Percentiles rank a stretch among this genome's conserved stretches.
These are phyloP conservation scores for Atethmia centrago DNA, from an alignment of 2,888 invertebrate genomes.

Conservation along the genomic window DNA sequence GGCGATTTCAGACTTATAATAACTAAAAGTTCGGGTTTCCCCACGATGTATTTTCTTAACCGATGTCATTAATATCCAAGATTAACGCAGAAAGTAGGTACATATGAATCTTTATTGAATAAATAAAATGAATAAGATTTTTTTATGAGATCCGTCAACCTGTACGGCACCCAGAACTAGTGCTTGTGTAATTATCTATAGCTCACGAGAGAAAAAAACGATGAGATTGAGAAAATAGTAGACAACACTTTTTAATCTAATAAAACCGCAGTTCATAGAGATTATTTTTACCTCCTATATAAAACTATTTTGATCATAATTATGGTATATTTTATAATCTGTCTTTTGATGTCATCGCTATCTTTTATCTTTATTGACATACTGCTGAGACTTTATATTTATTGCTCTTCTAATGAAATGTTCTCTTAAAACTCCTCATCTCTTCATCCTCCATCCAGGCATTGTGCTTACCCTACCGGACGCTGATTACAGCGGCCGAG, in stretches of 20 bases:
- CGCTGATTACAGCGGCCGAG: slow-evolving; percentile 57
- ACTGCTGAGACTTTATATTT: not conserved
- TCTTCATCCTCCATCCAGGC: not conserved
- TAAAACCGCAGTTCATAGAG: not conserved
- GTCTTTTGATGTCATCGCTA: too few relatives aligned
- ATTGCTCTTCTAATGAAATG: not conserved
- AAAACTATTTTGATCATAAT: not conserved
- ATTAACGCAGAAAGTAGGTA: not conserved
- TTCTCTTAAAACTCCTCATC: not conserved
- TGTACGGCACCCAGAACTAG: not conserved
- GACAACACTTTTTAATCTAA: not conserved
- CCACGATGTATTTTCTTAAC: not conserved
- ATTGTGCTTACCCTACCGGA: slow-evolving; percentile 47
- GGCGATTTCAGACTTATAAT: not conserved
- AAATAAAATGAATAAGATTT: not conserved
- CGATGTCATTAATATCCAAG: not conserved
- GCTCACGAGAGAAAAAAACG: not conserved
- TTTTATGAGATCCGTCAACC: not conserved
- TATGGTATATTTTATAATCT: not conserved
- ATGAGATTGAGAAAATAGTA: not conserved
- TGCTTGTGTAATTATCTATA: not conserved
- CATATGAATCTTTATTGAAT: not conserved
- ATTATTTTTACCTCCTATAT: too few relatives aligned
- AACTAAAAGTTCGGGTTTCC: not conserved
- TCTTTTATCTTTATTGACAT: not conserved